These are phyloP conservation scores for Leucopternis melanops DNA, from an alignment of 2,113 vertebrate species.

Conservation along the genomic window DNA sequence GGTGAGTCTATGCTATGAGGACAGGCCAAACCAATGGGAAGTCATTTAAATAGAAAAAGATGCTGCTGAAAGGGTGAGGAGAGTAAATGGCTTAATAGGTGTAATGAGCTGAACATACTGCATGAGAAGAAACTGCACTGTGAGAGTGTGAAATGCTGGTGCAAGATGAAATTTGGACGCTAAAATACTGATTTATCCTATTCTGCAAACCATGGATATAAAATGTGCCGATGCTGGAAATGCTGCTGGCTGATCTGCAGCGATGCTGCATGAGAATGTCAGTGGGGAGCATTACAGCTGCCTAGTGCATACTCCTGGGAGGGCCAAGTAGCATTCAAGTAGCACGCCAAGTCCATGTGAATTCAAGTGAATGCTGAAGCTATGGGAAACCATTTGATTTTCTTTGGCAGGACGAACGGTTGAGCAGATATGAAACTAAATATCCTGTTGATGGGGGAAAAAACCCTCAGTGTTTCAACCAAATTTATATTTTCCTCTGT, in stretches of 20 bases:
- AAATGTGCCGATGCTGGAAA: neutral
- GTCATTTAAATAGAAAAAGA: neutral
- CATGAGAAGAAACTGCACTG: neutral
- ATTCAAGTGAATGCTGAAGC: neutral
- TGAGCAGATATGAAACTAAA: neutral
- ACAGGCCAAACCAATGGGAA: neutral
- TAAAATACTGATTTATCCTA: neutral
- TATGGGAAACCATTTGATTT: neutral
- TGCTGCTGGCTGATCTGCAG: neutral
- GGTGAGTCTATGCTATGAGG: neutral
- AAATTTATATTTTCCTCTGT: neutral
- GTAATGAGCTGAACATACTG: neutral
- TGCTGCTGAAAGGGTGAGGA: neutral
- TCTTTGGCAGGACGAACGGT: neutral
- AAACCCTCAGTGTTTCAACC: neutral
- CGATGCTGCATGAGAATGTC: neutral
- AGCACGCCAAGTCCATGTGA: neutral
- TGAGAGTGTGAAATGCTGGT: neutral
- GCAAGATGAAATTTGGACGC: neutral
- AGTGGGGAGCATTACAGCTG: accelerated
- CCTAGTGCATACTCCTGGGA: neutral
- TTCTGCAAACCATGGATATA: neutral
- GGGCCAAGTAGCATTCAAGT: neutral
- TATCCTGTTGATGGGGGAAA: neutral
- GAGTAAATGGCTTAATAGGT: neutral